Base-by-base conservation (phyloP, 1,140 invertebrate species). In the Brachystomella parvula region DNA sequence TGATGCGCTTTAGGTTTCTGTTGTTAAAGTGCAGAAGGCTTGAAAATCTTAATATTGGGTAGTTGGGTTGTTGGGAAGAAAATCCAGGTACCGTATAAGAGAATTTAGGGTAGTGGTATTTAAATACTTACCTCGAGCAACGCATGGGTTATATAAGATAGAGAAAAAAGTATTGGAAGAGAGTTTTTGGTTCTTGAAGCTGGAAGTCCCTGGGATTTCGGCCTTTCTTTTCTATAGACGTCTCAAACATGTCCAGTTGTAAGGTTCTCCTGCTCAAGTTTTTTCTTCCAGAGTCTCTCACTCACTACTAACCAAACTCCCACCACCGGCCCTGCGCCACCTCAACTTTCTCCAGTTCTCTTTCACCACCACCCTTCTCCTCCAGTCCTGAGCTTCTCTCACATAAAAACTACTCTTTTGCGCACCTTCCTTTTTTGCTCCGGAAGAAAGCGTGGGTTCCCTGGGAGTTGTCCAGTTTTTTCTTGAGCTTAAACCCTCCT, bases 381-480 rank as follows among this genome's bases (percentile, higher is more conserved):
- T 19, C 35, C 35, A 39, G 35, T 9, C 6, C 19, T 39, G 19
- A 39, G 19, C 35, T 39, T 39, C 19, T 24, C 21, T 6, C 49
- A 17, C 49, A 24, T 53, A 53, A n/a, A n/a, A n/a, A n/a, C n/a
- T n/a, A n/a, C n/a, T 53, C 49, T 53, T 53, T 53, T 53, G 49
- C 49, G 49, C 49, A 53, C 49, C 49, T 53, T 53, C 49, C 15
- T 6, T 53, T 53, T 53, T 53, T 53, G 9, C 12, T 24, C 9
- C 49, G 9, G 49, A 24, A 53, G 49, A 53, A 53, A 24, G 12
- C 49, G n/a, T 53, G 24, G 49, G 24, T 12, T 44, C 39, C 49
- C 49, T 15, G 49, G 49, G 49, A 53, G 49, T 53, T 53, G 49
- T 53, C 49, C 49, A 53, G 49, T 53, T 53, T 53, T 53, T 53